A percentile compares a stretch with the other conserved stretches of the same genome.
These are phyloP conservation scores for Pampusana beccarii DNA, from an alignment of 2,113 vertebrate species.

Conservation along the genomic window DNA sequence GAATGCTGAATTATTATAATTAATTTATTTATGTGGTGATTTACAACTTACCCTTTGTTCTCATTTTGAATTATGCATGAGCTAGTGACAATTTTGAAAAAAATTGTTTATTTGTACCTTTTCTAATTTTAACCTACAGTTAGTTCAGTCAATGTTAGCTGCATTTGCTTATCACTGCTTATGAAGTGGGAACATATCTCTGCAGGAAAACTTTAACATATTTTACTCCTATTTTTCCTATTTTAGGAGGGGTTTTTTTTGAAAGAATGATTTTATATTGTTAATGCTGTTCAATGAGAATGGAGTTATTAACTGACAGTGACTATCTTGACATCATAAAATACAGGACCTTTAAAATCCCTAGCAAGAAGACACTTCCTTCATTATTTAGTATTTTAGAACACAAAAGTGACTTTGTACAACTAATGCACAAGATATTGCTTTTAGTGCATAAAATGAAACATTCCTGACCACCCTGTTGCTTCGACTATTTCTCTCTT, in stretches of 20 bases:
- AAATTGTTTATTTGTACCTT: neutral
- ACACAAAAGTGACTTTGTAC: neutral
- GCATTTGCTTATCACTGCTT: neutral
- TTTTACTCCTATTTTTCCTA: neutral
- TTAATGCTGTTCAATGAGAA: neutral
- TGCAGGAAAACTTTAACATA: neutral
- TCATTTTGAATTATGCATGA: conserved; percentile 31
- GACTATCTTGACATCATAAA: neutral
- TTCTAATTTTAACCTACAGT: conserved; percentile 16
- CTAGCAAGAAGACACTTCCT: neutral
- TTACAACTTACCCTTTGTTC: conserved; percentile 34
- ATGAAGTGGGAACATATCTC: neutral
- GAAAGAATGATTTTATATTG: neutral
- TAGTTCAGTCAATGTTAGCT: neutral
- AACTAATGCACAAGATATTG: neutral
- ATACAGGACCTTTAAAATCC: neutral
- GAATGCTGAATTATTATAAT: neutral
- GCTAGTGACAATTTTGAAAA: neutral
- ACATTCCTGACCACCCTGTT: neutral
- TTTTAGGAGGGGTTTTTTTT: neutral
- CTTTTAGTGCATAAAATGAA: neutral
- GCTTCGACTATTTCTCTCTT: neutral
- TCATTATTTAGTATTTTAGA: neutral
- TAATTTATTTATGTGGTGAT: conserved; percentile 1
- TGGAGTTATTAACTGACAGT: neutral